Percentiles rank a stretch among this genome's conserved stretches.
phyloP scores from a whole-genome alignment of 2,888 invertebrate genomes.

The Drosophila peninsularis region DNA sequence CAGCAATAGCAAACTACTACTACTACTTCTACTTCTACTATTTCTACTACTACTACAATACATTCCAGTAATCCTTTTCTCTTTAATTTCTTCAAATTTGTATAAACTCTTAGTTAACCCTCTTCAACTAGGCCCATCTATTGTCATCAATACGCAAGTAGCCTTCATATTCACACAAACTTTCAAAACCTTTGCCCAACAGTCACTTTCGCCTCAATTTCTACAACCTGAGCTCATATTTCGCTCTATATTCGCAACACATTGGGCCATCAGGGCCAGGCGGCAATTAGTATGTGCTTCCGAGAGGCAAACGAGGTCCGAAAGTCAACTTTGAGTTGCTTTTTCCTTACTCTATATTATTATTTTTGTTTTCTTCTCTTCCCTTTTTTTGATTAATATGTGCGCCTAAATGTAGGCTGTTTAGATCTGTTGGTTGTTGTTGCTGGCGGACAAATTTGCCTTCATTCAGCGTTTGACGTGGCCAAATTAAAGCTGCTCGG shows the following conservation, averaged over 20 bases:
- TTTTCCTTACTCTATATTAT: conserved; percentile 4
- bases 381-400: conserved; percentile 73
- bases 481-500: conserved; percentile 73
- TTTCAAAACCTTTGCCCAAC: too few relatives aligned
- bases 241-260: conserved; percentile 17
- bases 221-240: background rate
- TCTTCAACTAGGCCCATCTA: background rate
- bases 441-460: conserved; percentile 71
- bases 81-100: background rate
- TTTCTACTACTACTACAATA: background rate
- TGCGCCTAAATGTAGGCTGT: conserved; percentile 46
- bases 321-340: conserved; percentile 30
- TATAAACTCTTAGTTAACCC: background rate
- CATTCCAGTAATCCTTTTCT: background rate
- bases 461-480: conserved; percentile 75
- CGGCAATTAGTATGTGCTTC: conserved; percentile 41
- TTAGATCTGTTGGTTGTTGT: conserved; percentile 21
- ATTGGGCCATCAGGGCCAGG: conserved; percentile 24
- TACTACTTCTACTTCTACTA: background rate
- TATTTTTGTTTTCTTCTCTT: background rate
- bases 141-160: background rate
- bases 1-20: background rate
- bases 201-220: conserved; percentile 18
- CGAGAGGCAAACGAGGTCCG: conserved; percentile 30
- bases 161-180: too few relatives aligned